Base-by-base conservation (phyloP, 2,797 vertebrate species). In the Sebastes variabilis region DNA sequence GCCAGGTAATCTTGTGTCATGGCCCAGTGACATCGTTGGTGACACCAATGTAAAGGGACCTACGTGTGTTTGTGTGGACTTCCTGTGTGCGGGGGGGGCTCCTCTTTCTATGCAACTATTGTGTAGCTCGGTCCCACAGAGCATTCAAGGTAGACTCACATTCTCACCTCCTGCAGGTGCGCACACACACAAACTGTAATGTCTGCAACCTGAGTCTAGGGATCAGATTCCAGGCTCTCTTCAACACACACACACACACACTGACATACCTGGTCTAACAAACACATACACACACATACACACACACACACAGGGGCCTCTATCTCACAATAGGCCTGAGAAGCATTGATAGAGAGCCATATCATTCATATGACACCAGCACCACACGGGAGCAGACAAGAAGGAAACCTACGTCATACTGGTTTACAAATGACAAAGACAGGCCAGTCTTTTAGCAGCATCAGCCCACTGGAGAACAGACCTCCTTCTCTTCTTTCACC, bases 201-300 rank as follows among this genome's bases (percentile, higher is more conserved):
- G 38, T 25, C 52, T 87, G 92, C 49, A 93, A 93, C 86, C 67
- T 5, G 82, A 93, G 82, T 75, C 82, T 36, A 8, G 86, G 92
- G 85, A 77, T 94, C 90, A 86, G 77, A 83, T 93, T 92, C 75
- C 88, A 85, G 70, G 77, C 55, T 71, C 75, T 70, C 24, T 46
- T 61, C 54, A 16, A 24, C 58, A 42, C 18, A 9, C 29, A 68
- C 24, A 68, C 72, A n/a, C 42, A 56, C 72, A n/a, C 42, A 30
- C 10, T n/a, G 6, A 42, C 32, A 55, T 12, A 70, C 34, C 46
- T 29, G 34, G 25, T 34, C 64, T 8, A n/a, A 20, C 42, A 42
- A 14, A 22, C 29, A 70, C 18, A 74, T 30, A 29, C 25, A 77
- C 62, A 72, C 52, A 58, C 30, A 67, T 71, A 80, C 27, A 34